Base-by-base conservation (phyloP, 2,797 vertebrate genomes). In the Balearica regulorum region DNA sequence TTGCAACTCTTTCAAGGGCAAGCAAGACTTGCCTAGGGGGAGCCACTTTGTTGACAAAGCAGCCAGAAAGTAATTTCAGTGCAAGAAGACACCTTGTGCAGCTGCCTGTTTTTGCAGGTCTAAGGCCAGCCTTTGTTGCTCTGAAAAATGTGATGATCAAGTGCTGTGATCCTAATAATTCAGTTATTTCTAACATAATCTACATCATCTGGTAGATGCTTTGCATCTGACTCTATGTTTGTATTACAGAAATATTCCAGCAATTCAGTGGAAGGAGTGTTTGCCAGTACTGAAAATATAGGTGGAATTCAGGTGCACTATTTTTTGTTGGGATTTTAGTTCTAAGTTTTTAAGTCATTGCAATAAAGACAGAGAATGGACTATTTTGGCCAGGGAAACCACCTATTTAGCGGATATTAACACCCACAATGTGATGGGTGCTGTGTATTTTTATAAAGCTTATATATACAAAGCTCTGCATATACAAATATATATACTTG, bases 11-110 rank as follows among this genome's bases (percentile, higher is more conserved):
- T 83, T 75, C 95, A 97, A 97, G 93, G 90, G 90, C 73, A 83
- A 91, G 58, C 51, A 55, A 86, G 76, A 64, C 46, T 71, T 66
- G 60, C 79, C 91, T 41, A 62, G 83, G 37, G 84, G 84, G 65
- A 93, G 60, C 77, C 84, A 86, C 64, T 70, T 90, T 96, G 82
- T 97, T 97, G 94, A 95, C 94, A 94, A 97, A 96, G 76, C 82
- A 96, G 62, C 49, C 48, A 87, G 89, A 69, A 90, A 89, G 46
- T 58, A 46, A 93, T 95, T 86, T 92, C 88, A 83, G 64, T 61
- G 84, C 60, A 66, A 96, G 73, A 64, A 90, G 65, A 71, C 75
- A 81, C 88, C 92, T 92, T 90, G 68, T 69, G 69, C 68, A 75
- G 71, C 84, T 91, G 46, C 49, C 69, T 89, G 49, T n/a, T 93